Percentiles rank a stretch among this genome's conserved stretches.
phyloP scores from a whole-genome alignment of 1,140 invertebrate species.

The Drosophila mayri region DNA sequence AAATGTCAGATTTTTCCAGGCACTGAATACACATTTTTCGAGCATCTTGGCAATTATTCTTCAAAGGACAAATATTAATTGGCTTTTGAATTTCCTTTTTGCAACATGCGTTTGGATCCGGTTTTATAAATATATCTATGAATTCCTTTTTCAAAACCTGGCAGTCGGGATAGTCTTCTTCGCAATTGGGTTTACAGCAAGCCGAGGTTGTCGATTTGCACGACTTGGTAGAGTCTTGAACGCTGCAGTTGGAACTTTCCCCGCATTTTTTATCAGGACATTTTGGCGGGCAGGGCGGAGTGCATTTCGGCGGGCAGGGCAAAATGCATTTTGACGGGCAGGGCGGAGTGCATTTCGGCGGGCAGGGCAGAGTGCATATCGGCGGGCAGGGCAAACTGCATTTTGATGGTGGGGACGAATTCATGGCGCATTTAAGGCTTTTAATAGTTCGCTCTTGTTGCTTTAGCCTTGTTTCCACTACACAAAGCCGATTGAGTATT shows the following conservation, averaged over 20 bases:
- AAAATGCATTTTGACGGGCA: no score
- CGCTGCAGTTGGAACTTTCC: background rate
- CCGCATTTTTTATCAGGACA: background rate
- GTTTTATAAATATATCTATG: slow-evolving; percentile 19
- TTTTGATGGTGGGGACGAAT: background rate
- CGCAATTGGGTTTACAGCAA: background rate
- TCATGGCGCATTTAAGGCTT: slow-evolving; percentile 11
- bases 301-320: no score
- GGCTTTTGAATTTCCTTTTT: background rate
- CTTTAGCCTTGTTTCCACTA: slow-evolving; percentile 11
- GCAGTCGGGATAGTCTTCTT: background rate
- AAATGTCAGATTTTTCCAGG: background rate
- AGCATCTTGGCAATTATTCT: background rate
- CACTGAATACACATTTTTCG: background rate
- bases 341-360: no score
- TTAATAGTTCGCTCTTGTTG: slow-evolving; percentile 12
- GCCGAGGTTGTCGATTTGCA: background rate
- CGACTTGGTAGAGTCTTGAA: background rate
- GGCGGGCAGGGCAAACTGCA: no score
- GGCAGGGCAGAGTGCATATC: no score
- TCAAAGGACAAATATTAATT: background rate
- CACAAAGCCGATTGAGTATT: slow-evolving; percentile 5
- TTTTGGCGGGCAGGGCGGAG: no score
- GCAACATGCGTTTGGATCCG: background rate
- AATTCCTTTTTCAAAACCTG: slow-evolving; percentile 23